Base-by-base conservation (phyloP, 2,888 invertebrate genomes). In the Cataglyphis altisquamis region DNA sequence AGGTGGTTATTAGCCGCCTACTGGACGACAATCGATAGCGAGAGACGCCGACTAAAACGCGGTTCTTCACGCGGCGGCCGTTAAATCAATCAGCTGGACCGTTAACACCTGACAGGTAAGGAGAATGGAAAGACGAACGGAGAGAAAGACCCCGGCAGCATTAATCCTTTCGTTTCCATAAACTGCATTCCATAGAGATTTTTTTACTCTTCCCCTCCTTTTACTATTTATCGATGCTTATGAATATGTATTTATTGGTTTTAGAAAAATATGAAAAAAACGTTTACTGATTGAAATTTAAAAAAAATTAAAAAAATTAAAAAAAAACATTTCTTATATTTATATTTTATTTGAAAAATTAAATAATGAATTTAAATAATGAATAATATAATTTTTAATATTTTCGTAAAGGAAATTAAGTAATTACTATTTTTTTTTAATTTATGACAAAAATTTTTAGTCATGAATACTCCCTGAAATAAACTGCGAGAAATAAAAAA, bases 31-130 rank as follows among this genome's bases (percentile, higher is more conserved):
- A 68, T 78, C 41, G 57, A 55, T 48, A 18, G 45, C 8, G 39
- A 41, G 41, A 41, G 41, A 41, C 64, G 52, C 36, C 15, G 15
- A 67, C 39, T 15, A 15, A 75, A 77, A 67, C 12, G n/a, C 29
- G 21, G 32, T 29, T 55, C 18, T 45, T 80, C 36, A 29, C n/a
- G 72, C 74, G n/a, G 18, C 52, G 73, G 48, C 75, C 48, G 48
- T 86, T 67, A 84, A 75, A 64, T 64, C 73, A 64, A 74, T 84
- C 78, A 82, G 73, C 64, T 74, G 84, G 78, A 81, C 66, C 64
- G 81, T 78, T n/a, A 55, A 80, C 72, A 72, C 21, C n/a, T 57
- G 64, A 63, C 3, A 62, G 25, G 70, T 41, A 48, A n/a, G 6
- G 21, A 63, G 48, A 21, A 15, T 63, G 45, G 15, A 21, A 63